Percentiles rank a stretch among this genome's conserved stretches.
These are phyloP conservation scores for Gorsachius goisagi DNA, from an alignment of 2,113 vertebrate species.

Conservation along the genomic window DNA sequence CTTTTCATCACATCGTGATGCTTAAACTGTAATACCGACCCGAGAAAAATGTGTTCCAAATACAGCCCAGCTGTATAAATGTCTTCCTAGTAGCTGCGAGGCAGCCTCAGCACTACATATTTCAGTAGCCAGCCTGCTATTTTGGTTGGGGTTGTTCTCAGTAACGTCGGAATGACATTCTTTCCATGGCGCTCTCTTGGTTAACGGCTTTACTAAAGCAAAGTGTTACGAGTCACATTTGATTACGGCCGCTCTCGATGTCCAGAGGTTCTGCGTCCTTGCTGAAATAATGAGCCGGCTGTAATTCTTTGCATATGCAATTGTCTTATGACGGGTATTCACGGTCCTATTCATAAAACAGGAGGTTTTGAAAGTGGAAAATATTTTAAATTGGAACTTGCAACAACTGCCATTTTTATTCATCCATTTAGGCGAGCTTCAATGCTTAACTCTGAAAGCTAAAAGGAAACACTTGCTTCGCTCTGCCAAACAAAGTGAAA, in stretches of 20 bases:
- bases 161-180: rapidly evolving
- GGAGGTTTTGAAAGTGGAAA: background rate
- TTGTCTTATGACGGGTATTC: background rate
- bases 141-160: background rate
- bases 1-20: background rate
- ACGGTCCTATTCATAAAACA: rapidly evolving
- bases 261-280: background rate
- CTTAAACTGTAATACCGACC: background rate
- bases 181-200: background rate
- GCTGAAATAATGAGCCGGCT: background rate
- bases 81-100: background rate
- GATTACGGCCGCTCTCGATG: background rate
- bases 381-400: background rate
- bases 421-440: rapidly evolving
- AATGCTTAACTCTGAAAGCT: background rate
- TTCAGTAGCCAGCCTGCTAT: background rate
- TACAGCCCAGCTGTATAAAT: background rate
- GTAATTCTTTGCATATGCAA: background rate
- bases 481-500: background rate
- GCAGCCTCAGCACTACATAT: background rate
- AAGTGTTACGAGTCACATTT: rapidly evolving
- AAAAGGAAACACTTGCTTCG: background rate
- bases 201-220: background rate
- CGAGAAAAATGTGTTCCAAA: background rate
- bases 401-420: background rate